These are phyloP conservation scores for Athalia rosae DNA, from an alignment of 2,888 invertebrate genomes.

Conservation along the genomic window DNA sequence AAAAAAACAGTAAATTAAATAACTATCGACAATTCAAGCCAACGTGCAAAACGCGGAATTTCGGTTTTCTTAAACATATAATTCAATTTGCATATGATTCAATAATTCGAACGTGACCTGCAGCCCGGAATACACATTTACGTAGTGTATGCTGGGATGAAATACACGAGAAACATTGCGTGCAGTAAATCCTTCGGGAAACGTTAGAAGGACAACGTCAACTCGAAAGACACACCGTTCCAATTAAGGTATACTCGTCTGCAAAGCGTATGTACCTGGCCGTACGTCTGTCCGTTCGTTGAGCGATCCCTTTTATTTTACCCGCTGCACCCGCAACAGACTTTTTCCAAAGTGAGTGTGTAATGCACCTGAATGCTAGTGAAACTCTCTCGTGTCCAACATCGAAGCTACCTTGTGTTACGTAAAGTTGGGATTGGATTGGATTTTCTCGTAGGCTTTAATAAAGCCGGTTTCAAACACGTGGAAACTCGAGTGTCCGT, in stretches of 20 bases:
- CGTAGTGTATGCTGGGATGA: neutral
- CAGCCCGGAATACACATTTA: neutral
- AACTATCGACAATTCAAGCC: neutral
- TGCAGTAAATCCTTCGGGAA: neutral
- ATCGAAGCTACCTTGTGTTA: conserved; percentile 55
- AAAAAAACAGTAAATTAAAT: neutral
- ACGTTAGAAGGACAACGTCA: conserved; percentile 15
- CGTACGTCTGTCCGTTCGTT: neutral
- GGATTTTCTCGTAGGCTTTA: conserved; percentile 62
- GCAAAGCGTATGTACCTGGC: conserved; percentile 10
- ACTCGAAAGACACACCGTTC: conserved; percentile 15
- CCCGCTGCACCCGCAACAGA: neutral
- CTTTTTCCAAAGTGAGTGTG: conserved; percentile 24
- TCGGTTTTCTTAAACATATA: neutral
- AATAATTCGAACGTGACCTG: conserved; percentile 16
- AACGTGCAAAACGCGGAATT: too few species aligned
- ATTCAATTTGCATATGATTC: neutral
- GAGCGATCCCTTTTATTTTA: conserved; percentile 10
- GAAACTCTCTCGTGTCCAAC: conserved; percentile 50
- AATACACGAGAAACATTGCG: neutral
- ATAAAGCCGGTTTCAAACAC: conserved; percentile 59
- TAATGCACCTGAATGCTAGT: conserved; percentile 47
- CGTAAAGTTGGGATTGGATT: conserved; percentile 60
- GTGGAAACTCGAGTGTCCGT: conserved; percentile 51
- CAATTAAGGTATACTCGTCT: neutral